Percentiles rank a stretch among this genome's conserved stretches.
Evolutionary conservation across 2,797 vertebrate genomes (phyloP).

Genomic region (Thaleichthys pacificus): DNA sequence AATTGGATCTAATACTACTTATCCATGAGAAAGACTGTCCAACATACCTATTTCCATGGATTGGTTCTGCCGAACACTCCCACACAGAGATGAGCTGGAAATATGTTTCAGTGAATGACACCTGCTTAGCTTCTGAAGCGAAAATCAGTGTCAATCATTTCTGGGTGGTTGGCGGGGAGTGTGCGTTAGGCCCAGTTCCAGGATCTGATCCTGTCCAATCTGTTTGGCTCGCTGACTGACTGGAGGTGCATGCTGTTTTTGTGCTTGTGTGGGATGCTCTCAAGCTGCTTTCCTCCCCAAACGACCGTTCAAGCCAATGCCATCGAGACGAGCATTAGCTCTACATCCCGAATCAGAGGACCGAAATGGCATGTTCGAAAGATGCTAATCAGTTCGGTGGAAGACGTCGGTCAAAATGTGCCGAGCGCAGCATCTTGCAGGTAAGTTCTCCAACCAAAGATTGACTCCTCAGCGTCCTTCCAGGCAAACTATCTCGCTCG

Average conservation of each 20-base stretch:
- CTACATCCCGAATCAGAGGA: conserved; percentile 58
- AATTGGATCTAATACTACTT: conserved; percentile 56
- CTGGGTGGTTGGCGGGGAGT: conserved; percentile 65
- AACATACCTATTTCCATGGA: conserved; percentile 69
- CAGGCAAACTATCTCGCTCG: conserved; percentile 45
- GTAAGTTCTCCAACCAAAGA: conserved; percentile 37
- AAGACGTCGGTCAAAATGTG: no score
- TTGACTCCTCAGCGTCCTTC: conserved; percentile 52
- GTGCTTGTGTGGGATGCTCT: conserved; percentile 77
- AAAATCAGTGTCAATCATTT: conserved; percentile 77
- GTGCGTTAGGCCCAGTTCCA: conserved; percentile 74
- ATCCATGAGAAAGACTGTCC: conserved; percentile 44
- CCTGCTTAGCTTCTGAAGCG: conserved; percentile 73
- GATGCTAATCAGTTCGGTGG: not conserved
- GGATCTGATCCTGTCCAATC: conserved; percentile 73
- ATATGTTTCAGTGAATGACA: conserved; percentile 76
- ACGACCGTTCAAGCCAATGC: conserved; percentile 74
- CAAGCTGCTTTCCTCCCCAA: conserved; percentile 79
- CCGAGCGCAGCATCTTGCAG: no score
- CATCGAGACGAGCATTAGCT: conserved; percentile 61
- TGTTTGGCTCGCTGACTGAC: conserved; percentile 71
- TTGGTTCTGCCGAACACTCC: conserved; percentile 69
- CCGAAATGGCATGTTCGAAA: not conserved
- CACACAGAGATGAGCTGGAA: conserved; percentile 70
- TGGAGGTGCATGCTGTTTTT: conserved; percentile 78